Conservation (phyloP, 1,140 invertebrate species). For the Aphelenchoides avenae region DNA sequence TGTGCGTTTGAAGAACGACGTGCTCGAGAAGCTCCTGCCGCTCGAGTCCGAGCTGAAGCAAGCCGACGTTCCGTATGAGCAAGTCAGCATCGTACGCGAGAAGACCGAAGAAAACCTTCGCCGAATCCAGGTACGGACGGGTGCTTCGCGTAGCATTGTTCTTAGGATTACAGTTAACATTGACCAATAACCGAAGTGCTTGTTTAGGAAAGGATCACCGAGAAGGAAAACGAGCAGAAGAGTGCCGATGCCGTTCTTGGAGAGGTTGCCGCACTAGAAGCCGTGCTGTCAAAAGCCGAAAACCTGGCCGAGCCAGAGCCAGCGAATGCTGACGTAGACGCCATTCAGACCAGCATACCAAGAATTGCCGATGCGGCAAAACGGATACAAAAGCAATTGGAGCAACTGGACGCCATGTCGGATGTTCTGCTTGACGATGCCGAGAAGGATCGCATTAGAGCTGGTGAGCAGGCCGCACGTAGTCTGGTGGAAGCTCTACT, state of each 20-base stretch:
- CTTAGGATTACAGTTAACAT: too few relatives aligned
- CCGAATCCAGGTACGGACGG: too few relatives aligned
- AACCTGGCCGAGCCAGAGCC: conserved; percentile 3
- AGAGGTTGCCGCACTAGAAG: too few relatives aligned
- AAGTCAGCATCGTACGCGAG: too few relatives aligned
- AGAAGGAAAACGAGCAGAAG: too few relatives aligned
- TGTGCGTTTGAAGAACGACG: conserved; percentile 1
- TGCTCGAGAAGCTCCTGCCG: not conserved
- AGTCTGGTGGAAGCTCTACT: conserved; percentile 10
- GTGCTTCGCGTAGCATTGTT: too few relatives aligned
- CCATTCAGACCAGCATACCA: not conserved
- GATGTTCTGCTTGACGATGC: conserved; percentile 4
- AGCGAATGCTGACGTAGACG: conserved; percentile 7
- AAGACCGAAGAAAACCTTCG: too few relatives aligned
- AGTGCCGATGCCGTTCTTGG: too few relatives aligned
- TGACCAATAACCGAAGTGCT: too few relatives aligned
- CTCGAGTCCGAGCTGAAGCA: not conserved
- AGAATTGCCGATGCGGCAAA: conserved; percentile 7
- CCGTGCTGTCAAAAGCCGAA: not conserved
- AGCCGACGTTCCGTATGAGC: conserved; percentile 4
- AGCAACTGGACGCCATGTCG: not conserved
- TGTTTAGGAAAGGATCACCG: too few relatives aligned
- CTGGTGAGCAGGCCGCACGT: conserved; percentile 7
- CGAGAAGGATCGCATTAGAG: conserved; percentile 1
- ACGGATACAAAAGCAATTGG: conserved; percentile 1